These are phyloP conservation scores for Fukomys damarensis DNA, from an alignment of 2,113 vertebrate genomes.

Conservation along the genomic window DNA sequence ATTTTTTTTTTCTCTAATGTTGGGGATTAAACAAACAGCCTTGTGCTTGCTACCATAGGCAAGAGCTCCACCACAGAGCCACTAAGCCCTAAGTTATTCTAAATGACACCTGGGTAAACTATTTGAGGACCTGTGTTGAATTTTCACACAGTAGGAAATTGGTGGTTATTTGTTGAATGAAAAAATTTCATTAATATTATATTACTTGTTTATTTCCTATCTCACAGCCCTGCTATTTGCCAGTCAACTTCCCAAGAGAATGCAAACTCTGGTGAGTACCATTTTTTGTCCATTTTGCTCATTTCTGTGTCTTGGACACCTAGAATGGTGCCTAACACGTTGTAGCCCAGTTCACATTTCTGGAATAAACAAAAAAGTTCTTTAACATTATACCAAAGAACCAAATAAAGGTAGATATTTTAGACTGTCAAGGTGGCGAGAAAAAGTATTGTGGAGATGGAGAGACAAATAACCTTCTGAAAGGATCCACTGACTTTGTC, in stretches of 20 bases:
- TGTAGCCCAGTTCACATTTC: neutral
- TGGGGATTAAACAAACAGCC: neutral
- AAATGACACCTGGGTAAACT: neutral
- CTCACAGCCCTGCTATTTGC: neutral
- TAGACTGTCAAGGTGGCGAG: neutral
- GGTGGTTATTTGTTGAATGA: neutral
- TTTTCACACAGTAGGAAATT: neutral
- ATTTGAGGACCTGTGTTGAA: neutral
- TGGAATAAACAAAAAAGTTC: neutral
- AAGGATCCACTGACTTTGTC: conserved; percentile 1
- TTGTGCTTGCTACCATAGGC: neutral
- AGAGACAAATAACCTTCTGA: neutral
- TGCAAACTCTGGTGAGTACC: neutral
- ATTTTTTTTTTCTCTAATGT: too few relatives aligned
- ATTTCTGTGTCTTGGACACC: neutral
- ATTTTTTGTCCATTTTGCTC: neutral
- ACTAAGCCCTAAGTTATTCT: neutral
- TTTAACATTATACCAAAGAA: neutral
- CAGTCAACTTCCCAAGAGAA: neutral
- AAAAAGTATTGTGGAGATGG: neutral
- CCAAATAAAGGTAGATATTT: neutral
- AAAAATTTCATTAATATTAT: neutral
- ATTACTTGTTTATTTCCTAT: neutral
- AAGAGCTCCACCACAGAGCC: neutral
- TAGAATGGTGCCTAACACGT: neutral